Percentiles rank a stretch among this genome's conserved stretches.
These are phyloP conservation scores for Drosophila ustulata DNA, from an alignment of 2,888 invertebrate species.

Conservation along the genomic window DNA sequence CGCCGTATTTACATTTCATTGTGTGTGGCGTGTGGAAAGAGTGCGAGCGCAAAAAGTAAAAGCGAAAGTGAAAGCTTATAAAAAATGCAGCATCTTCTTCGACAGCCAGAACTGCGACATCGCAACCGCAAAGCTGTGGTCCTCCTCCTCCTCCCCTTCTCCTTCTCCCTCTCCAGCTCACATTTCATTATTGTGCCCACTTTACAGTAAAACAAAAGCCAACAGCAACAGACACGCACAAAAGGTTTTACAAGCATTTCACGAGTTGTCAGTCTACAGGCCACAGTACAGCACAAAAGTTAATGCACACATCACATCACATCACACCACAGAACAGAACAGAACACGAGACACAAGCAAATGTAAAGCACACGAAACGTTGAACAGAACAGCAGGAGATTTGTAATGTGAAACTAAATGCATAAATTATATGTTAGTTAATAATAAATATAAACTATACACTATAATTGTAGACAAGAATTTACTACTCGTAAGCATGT, in stretches of 20 bases:
- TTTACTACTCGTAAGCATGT: slow-evolving; percentile 66
- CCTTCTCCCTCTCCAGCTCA: slow-evolving; percentile 30
- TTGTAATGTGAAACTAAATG: slow-evolving; percentile 20
- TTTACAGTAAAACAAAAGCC: slow-evolving; percentile 33
- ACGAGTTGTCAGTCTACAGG: slow-evolving; percentile 11
- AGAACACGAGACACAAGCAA: slow-evolving; percentile 9
- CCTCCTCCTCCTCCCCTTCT: neutral
- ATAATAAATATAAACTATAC: slow-evolving; percentile 18
- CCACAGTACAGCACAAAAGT: slow-evolving; percentile 37
- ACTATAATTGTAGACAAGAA: slow-evolving; percentile 65
- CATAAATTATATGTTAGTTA: slow-evolving; percentile 7
- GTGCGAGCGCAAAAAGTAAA: slow-evolving; percentile 35
- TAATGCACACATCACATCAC: slow-evolving; percentile 1
- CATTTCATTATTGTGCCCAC: slow-evolving; percentile 60
- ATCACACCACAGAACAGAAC: slow-evolving; percentile 21
- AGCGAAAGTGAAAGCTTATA: slow-evolving; percentile 47
- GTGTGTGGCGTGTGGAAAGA: slow-evolving; percentile 39
- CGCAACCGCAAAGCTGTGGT: slow-evolving; percentile 52
- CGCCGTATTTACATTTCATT: slow-evolving; percentile 67
- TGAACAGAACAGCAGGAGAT: slow-evolving; percentile 20
- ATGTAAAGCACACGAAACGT: slow-evolving; percentile 15
- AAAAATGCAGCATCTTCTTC: slow-evolving; percentile 42
- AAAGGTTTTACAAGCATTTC: slow-evolving; percentile 56
- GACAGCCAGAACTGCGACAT: slow-evolving; percentile 8
- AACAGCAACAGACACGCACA: slow-evolving; percentile 34